Evolutionary conservation across 2,113 vertebrate species (phyloP), one percentile per base, ranked within the genome.

Genomic region (Takifugu flavidus): DNA sequence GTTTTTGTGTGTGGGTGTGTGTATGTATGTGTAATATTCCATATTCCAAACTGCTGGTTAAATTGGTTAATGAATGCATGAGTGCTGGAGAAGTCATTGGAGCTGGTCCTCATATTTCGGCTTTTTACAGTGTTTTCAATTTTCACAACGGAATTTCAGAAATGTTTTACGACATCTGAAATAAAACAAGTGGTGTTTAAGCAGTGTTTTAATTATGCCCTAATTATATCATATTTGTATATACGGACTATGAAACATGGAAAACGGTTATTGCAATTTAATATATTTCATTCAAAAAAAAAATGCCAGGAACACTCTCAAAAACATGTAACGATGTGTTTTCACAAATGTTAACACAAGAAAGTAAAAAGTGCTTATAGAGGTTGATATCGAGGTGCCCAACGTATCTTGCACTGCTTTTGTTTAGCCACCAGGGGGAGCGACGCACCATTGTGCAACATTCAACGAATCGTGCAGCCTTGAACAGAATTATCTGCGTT

Each of bases 151-250:
- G 63, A 72, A 82, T 87, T 80, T 85, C 65, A n/a, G 72, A 71
- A 56, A 71, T 70, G 72, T 54, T 44, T 67, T 82, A 73, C 70
- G 79, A 63, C 77, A 79, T 83, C 52, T 61, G 57, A 82, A 88
- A 87, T 82, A 84, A 87, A 88, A 75, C 62, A 67, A 75, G 75
- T 34, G 63, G 52, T 63, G 49, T 64, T 77, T 26, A 55, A 80
- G 72, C 25, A 20, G 15, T 53, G 1, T 0, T 8, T 28, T 15
- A 45, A 72, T 20, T 25, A 51, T 54, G 8, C 62, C 34, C 34
- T 39, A 39, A 39, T 39, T 39, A 29, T 25, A 13, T 55, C 25
- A 13, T 13, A 43, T 8, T 43, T 28, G 25, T 10, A 4, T 49
- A 13, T 43, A 49, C 8, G n/a, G 13, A 39, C 2, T 20, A 3